Evolutionary conservation across 2,113 vertebrate species (phyloP), one percentile per base, ranked within the genome.

Genomic region (Probosciger aterrimus): DNA sequence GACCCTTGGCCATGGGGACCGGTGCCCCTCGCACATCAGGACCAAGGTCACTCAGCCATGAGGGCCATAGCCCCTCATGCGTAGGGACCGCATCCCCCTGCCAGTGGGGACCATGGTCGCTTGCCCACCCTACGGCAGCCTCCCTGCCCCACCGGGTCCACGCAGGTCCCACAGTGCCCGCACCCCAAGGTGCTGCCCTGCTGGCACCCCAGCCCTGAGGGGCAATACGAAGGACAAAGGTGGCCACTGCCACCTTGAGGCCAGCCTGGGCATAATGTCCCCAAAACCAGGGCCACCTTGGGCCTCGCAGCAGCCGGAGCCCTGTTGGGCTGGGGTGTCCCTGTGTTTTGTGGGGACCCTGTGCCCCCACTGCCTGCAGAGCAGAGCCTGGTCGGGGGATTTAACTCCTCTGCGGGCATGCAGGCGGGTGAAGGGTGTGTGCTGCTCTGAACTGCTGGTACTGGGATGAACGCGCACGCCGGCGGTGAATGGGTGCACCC

Each of bases 211-310:
- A 14, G 22, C 50, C 71, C 80, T 73, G 64, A 7, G 11, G 77
- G 71, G 24, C 70, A 9, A 9, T 55, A 76, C 75, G 9, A 49
- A 57, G 90, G 85, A 97, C 90, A 77, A 85, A 93, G 95, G 92
- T 44, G 92, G 85, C 93, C 95, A 80, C 85, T 96, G 96, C 92
- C 96, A 96, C 71, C 94, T 93, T 94, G 94, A 97, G 94, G 94
- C 79, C 93, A 88, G 71, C 55, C 71, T 35, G 75, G 60, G 92
- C 90, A 95, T 80, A 44, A 43, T 74, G 90, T 70, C 37, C 79
- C 85, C 71, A 11, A 50, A 41, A 1, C 1, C 4, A 1, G 64
- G 41, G 57, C 46, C 53, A 14, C 41, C 24, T 23, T 4, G 18
- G 4, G 13, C 39, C 41, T 16, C 2, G 2, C 57, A 28, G 73